These are phyloP conservation scores for Brachionus rubens DNA, from an alignment of 1,140 invertebrate genomes.

Conservation along the genomic window DNA sequence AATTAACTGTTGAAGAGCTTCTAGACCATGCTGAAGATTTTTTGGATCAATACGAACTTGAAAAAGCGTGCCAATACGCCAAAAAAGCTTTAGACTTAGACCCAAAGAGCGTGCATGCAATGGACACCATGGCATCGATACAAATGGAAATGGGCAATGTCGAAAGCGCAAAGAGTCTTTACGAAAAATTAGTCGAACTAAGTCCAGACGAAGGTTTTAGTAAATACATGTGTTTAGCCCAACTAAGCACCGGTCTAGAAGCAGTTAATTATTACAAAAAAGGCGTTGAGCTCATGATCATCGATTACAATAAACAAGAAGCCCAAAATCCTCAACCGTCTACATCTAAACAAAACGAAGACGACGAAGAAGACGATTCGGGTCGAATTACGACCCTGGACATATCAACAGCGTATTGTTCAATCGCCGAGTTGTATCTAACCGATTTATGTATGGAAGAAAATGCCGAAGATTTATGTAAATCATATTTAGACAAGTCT, in stretches of 20 bases:
- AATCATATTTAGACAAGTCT: slow-evolving; percentile 55
- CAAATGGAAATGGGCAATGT: slow-evolving; percentile 57
- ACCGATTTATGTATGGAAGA: slow-evolving; percentile 61
- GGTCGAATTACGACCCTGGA: slow-evolving; percentile 50
- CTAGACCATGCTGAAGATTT: slow-evolving; percentile 51
- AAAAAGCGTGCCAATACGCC: slow-evolving; percentile 56
- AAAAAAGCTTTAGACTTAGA: slow-evolving; percentile 57
- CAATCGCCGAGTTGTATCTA: slow-evolving; percentile 61
- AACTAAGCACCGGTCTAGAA: slow-evolving; percentile 56
- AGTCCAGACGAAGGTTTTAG: slow-evolving; percentile 57
- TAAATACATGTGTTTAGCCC: slow-evolving; percentile 61
- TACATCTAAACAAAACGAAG: slow-evolving; percentile 7
- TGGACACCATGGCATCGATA: slow-evolving; percentile 56
- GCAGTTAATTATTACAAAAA: slow-evolving; percentile 59
- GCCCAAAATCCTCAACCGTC: background rate
- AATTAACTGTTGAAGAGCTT: slow-evolving; percentile 26
- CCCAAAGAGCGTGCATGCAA: slow-evolving; percentile 54
- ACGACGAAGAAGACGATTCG: slow-evolving; percentile 2
- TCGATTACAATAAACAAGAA: slow-evolving; percentile 43
- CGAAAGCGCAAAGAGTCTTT: slow-evolving; percentile 57
- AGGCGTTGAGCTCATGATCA: slow-evolving; percentile 58
- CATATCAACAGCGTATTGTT: slow-evolving; percentile 59
- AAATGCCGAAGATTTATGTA: slow-evolving; percentile 57
- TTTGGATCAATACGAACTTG: slow-evolving; percentile 56
- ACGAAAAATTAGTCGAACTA: slow-evolving; percentile 56